Evolutionary conservation across 2,113 vertebrate species (phyloP), one percentile per base, ranked within the genome.

Genomic region (Otocyon megalotis): DNA sequence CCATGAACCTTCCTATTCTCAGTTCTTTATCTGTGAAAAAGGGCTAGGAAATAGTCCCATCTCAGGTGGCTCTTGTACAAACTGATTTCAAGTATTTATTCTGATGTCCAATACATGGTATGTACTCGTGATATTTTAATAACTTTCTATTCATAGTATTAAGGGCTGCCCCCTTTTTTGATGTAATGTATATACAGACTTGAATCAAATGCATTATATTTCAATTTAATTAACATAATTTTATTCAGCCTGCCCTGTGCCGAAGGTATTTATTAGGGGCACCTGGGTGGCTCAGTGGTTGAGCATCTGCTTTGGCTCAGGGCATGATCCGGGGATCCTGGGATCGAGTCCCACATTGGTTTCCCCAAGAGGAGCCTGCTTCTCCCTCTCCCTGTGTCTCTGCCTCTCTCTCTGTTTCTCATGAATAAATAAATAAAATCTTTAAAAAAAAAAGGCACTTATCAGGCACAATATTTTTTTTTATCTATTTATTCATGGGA

Each of bases 191-290:
- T 15, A 22, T 35, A 60, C 6, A 89, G 22, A 77, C 17, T 82
- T 72, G 26, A 94, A 50, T 11, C 82, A 67, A 87, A 74, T 67
- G 32, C 7, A 65, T 83, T 71, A 54, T 32, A 50, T 65, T 58
- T 91, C 88, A 94, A 60, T 95, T 94, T 20, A 88, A 30, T 76
- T 94, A 60, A 65, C 53, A 60, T 22, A 30, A 28, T 90, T 95
- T 92, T 62, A 82, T 58, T 82, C 26, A 58, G 30, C 1, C 12
- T 88, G 43, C 32, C 58, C 20, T 85, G 13, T 28, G 13, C 37
- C 15, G 50, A 80, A 97, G 5, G 24, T 15, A 90, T 13, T 81
- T 65, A 48, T 24, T 28, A 43, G 43, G 43, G 43, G 43, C 43
- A 43, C 43, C 43, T 43, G 43, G 43, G 43, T 43, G 43, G 43